These are phyloP conservation scores for Plumapathes pennacea DNA, from an alignment of 92 coral and sea anemone genomes.

Conservation along the genomic window DNA sequence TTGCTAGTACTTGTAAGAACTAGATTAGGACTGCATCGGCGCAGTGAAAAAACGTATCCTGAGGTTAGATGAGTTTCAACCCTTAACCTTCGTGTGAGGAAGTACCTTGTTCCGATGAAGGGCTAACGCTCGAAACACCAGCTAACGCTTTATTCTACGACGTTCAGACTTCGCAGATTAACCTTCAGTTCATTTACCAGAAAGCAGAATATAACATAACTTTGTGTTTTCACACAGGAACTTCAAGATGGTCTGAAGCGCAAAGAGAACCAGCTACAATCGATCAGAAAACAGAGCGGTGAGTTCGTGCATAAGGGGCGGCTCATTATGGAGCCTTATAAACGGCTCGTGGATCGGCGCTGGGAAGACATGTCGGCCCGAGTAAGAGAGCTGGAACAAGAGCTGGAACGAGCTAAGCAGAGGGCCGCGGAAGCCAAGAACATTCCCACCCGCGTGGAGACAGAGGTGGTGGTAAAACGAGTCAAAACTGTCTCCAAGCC, in stretches of 20 bases:
- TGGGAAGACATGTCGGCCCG: conserved; percentile 90
- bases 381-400: conserved; percentile 70
- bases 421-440: conserved; percentile 28
- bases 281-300: conserved; percentile 76
- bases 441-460: conserved; percentile 56
- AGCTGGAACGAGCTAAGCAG: conserved; percentile 64
- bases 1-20: too few species aligned
- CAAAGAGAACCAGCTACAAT: conserved; percentile 76
- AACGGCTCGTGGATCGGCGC: conserved; percentile 77
- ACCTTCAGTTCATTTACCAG: not conserved
- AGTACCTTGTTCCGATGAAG: too few species aligned
- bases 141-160: too few species aligned
- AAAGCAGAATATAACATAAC: not conserved
- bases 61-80: too few species aligned
- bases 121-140: too few species aligned
- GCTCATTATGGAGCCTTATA: conserved; percentile 92
- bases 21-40: too few species aligned
- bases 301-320: conserved; percentile 91
- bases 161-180: too few species aligned
- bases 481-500: conserved; percentile 56
- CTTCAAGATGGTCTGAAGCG: conserved; percentile 76
- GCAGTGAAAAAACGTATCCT: too few species aligned
- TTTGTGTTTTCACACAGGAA: conserved; percentile 35
- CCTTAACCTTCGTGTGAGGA: too few species aligned
- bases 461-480: conserved; percentile 50